A percentile compares a stretch with the other conserved stretches of the same genome.
Evolutionary conservation across 1,140 invertebrate species (phyloP).

Genomic region (Drosophila guanche): DNA sequence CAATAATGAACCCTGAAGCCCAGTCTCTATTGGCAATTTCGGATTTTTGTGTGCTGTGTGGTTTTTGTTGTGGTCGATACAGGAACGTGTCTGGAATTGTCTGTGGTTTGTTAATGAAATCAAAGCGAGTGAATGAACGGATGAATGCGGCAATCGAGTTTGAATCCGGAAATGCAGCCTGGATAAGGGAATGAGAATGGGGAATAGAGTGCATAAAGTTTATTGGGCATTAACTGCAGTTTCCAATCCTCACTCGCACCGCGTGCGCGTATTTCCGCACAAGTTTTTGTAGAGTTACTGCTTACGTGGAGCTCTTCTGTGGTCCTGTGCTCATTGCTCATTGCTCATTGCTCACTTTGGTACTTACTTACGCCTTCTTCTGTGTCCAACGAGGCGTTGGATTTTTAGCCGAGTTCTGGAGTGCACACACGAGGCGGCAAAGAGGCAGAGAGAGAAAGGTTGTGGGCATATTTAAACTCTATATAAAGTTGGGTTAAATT

Average conservation of each 20-base stretch:
- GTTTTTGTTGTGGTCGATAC: conserved; percentile 6
- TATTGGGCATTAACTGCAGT: conserved; percentile 40
- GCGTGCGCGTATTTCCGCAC: neutral
- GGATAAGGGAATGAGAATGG: conserved; percentile 23
- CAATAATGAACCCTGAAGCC: neutral
- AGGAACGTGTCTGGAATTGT: conserved; percentile 50
- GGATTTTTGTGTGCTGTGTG: conserved; percentile 7
- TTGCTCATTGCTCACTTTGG: conserved; percentile 21
- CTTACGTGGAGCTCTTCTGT: conserved; percentile 21
- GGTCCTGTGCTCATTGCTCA: neutral
- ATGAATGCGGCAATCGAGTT: neutral
- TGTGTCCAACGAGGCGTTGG: conserved; percentile 57
- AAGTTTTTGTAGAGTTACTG: conserved; percentile 49
- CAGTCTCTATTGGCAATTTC: conserved; percentile 41
- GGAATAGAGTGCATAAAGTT: conserved; percentile 40
- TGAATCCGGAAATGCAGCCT: too few species aligned
- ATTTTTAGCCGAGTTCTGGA: conserved; percentile 49
- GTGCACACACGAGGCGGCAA: neutral
- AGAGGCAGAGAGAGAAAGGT: neutral
- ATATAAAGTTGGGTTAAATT: conserved; percentile 67
- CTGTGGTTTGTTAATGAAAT: conserved; percentile 46
- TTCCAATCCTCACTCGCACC: conserved; percentile 2
- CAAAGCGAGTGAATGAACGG: conserved; percentile 33
- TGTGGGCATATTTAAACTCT: conserved; percentile 37
- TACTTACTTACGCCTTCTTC: conserved; percentile 51